Conservation (phyloP, 2,113 vertebrate species). For the Neodon shergylaensis region DNA sequence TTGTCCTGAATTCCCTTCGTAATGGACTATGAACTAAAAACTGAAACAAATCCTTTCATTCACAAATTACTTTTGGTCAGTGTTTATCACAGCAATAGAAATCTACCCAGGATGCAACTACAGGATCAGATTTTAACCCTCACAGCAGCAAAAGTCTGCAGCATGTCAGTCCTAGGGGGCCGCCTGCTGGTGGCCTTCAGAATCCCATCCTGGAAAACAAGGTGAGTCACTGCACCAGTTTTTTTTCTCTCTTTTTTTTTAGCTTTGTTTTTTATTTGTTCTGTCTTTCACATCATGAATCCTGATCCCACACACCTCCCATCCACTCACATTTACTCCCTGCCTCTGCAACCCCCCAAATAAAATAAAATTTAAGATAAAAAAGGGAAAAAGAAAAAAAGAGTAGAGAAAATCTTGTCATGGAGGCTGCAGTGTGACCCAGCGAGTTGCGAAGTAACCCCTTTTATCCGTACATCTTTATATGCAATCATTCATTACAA, state of each 20-base stretch:
- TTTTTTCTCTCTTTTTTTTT: background rate
- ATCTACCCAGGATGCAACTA: background rate
- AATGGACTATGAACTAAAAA: background rate
- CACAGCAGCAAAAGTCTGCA: rapidly evolving
- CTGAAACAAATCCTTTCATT: background rate
- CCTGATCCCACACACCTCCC: background rate
- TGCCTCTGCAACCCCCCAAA: background rate
- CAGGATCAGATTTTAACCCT: too few relatives aligned
- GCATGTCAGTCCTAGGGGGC: rapidly evolving
- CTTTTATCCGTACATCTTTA: too few relatives aligned
- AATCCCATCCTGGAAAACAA: background rate
- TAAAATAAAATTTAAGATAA: background rate
- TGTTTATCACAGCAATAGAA: background rate
- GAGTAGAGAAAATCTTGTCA: background rate
- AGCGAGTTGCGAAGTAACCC: too few relatives aligned
- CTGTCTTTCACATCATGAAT: background rate
- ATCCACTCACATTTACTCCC: background rate
- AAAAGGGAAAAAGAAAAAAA: too few relatives aligned
- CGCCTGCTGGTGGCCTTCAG: background rate
- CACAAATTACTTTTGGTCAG: background rate
- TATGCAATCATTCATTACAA: background rate
- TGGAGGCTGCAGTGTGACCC: background rate
- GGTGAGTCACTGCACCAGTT: background rate
- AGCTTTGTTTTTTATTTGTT: background rate
- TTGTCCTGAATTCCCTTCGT: background rate